Base-by-base conservation (phyloP, 2,888 invertebrate species). In the Drosophila picticornis region DNA sequence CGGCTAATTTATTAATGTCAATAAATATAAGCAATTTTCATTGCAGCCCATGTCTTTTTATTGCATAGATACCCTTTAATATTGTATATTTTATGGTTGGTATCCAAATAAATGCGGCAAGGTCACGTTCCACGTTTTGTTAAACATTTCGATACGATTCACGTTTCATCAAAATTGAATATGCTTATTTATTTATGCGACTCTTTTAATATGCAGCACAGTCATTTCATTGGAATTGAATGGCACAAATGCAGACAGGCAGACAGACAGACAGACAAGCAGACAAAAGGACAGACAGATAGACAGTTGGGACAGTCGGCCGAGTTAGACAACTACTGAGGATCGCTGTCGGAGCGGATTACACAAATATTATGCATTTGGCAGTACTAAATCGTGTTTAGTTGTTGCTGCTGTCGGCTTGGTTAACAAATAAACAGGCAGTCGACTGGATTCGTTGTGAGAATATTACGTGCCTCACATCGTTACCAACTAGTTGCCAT, bases 131-230 rank as follows among this genome's bases (percentile, higher is more conserved):
- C 60, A 61, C 65, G 72, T 77, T 88, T 84, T 82, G 85, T 82
- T 87, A 80, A 88, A 78, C 87, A 85, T 89, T 89, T 84, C 87
- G 87, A 85, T 84, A 85, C 89, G 72, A 76, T 85, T 80, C 87
- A 89, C 85, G 89, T 85, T 84, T 74, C 89, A 84, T 84, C 85
- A 84, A 87, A 85, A 85, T 85, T 85, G 87, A 85, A 87, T 89
- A 89, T 80, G 82, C 78, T 89, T 85, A 85, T 89, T 89, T 85
- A 85, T 89, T 85, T 89, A 85, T 89, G 88, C 77, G 72, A 69
- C 89, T 82, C 72, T 76, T 80, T 85, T 87, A 84, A 88, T 84
- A 84, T 84, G 89, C 84, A 88, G 80, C 80, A 73, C 84, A 80
- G 64, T 55, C 70, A 55, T 65, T 56, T 66, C 60, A 57, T 60